Percentiles rank a stretch among this genome's conserved stretches.
These are phyloP conservation scores for Poecilus cupreus DNA, from an alignment of 2,888 invertebrate species.

Conservation along the genomic window DNA sequence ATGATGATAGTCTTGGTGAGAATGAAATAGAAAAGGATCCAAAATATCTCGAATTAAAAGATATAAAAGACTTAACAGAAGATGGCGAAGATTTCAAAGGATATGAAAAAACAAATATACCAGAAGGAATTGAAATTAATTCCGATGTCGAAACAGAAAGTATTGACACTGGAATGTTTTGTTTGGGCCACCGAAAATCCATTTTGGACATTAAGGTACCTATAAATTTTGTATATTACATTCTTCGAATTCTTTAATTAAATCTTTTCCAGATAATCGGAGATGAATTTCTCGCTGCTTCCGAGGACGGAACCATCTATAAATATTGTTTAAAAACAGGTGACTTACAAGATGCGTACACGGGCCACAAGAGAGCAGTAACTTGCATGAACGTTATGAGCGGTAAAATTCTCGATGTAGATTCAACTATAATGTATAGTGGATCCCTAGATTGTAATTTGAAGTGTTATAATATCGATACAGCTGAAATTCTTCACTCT, in stretches of 20 bases:
- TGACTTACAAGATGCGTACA: slow-evolving; percentile 67
- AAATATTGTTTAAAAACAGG: slow-evolving; percentile 68
- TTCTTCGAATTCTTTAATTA: neutral
- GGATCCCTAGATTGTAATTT: slow-evolving; percentile 79
- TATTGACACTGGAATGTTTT: slow-evolving; percentile 36
- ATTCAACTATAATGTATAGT: slow-evolving; percentile 72
- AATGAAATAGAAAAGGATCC: too few species aligned
- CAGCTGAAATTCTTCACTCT: slow-evolving; percentile 74
- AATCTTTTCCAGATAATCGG: slow-evolving; percentile 64
- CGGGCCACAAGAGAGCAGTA: slow-evolving; percentile 67
- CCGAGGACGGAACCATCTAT: slow-evolving; percentile 70
- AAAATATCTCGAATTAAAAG: too few species aligned
- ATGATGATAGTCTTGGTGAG: too few species aligned
- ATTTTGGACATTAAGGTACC: slow-evolving; percentile 52
- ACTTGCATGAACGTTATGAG: slow-evolving; percentile 40
- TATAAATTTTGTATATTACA: neutral
- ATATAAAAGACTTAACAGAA: neutral
- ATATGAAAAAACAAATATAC: too few species aligned
- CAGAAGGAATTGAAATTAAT: too few species aligned
- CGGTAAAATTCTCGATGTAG: neutral
- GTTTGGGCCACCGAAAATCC: slow-evolving; percentile 46
- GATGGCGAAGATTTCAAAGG: neutral
- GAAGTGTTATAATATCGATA: slow-evolving; percentile 77
- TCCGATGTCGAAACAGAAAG: too few species aligned
- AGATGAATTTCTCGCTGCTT: slow-evolving; percentile 68